Conservation (phyloP, 2,797 vertebrate species). For the Gallinago nigripennis region DNA sequence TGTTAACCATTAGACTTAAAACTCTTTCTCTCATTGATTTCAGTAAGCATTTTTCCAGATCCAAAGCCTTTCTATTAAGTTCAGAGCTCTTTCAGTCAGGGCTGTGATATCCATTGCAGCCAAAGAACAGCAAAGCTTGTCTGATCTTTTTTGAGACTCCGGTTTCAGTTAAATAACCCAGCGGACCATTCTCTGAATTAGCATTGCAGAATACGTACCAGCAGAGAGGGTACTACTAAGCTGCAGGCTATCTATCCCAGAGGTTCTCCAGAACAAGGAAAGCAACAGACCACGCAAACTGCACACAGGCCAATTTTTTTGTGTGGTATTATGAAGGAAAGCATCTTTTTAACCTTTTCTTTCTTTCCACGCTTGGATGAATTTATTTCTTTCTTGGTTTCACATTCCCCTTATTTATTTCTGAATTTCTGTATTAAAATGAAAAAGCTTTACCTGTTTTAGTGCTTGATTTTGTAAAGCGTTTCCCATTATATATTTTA, state of each 20-base stretch:
- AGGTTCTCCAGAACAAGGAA: background rate
- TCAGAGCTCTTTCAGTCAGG: background rate
- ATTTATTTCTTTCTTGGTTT: background rate
- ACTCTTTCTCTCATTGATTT: slow-evolving; percentile 16
- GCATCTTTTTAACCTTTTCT: background rate
- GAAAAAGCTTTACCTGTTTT: background rate
- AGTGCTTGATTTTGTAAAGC: background rate
- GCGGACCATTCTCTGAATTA: background rate
- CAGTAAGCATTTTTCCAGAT: slow-evolving; percentile 33
- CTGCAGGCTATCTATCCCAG: background rate
- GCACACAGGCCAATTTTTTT: background rate
- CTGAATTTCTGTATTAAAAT: background rate
- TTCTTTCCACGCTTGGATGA: background rate
- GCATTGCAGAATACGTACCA: background rate
- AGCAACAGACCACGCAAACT: background rate
- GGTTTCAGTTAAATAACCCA: background rate
- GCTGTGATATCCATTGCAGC: slow-evolving; percentile 5
- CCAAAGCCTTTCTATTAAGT: background rate
- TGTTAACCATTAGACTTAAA: slow-evolving; percentile 13
- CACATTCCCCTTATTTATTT: background rate
- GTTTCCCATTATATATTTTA: background rate
- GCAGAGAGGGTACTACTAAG: background rate
- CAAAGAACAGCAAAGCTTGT: slow-evolving; percentile 19
- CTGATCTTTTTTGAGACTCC: background rate
- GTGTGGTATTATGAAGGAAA: background rate